A percentile compares a stretch with the other conserved stretches of the same genome.
These are phyloP conservation scores for Dichetophora obliterata DNA, from an alignment of 2,888 invertebrate genomes.

Conservation along the genomic window DNA sequence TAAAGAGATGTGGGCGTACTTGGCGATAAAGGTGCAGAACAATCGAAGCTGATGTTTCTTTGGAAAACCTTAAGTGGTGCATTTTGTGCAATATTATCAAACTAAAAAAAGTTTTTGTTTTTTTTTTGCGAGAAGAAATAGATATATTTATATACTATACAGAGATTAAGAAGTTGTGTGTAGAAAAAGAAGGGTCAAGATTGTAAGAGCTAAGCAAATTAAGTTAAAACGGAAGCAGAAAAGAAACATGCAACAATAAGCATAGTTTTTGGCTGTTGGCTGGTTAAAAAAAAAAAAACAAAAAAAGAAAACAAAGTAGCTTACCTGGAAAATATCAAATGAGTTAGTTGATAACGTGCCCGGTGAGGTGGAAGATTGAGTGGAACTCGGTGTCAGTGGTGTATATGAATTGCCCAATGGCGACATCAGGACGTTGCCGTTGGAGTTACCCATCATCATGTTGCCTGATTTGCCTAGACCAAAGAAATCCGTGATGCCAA, in stretches of 20 bases:
- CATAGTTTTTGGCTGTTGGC: background rate
- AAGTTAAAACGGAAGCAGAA: too few relatives aligned
- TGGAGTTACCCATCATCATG: constrained; percentile 42
- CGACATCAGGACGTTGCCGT: constrained; percentile 44
- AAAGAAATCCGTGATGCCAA: constrained; percentile 65
- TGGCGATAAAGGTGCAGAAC: constrained; percentile 70
- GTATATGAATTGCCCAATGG: constrained; percentile 56
- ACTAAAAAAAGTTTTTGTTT: constrained; percentile 56
- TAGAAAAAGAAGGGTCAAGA: constrained; percentile 43
- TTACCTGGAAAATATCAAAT: constrained; percentile 68
- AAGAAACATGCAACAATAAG: background rate
- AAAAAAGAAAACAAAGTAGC: constrained; percentile 23
- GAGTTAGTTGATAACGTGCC: constrained; percentile 61
- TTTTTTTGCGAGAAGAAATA: constrained; percentile 39
- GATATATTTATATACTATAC: constrained; percentile 46
- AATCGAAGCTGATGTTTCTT: constrained; percentile 70
- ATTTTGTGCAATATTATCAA: constrained; percentile 70
- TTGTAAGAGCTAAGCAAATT: too few relatives aligned
- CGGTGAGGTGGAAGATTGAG: constrained; percentile 66
- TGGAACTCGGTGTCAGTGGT: constrained; percentile 66
- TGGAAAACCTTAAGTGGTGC: constrained; percentile 70
- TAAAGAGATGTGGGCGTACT: constrained; percentile 69
- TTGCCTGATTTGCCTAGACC: constrained; percentile 57
- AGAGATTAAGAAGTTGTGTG: constrained; percentile 52
- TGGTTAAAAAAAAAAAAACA: background rate